Conservation (phyloP, 92 coral and sea anemone species). For the Epizoanthus rinbou region DNA sequence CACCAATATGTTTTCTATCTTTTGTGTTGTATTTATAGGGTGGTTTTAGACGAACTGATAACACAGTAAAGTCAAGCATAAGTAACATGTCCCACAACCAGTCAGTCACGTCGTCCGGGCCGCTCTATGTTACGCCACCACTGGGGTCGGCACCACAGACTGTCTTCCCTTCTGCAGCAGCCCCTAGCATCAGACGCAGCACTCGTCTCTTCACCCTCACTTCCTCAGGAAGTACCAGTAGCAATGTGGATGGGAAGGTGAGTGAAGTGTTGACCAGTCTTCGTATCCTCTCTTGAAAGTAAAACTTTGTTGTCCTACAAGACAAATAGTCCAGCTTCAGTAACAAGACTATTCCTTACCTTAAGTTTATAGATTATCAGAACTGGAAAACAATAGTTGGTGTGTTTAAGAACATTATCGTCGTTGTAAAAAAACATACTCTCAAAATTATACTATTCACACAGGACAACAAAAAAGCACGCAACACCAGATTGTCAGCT, state of each 20-base stretch:
- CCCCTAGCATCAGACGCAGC: conserved; percentile 88
- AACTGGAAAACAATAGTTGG: too few species aligned
- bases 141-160: conserved; percentile 71
- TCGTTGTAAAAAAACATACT: not conserved
- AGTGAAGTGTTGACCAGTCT: not conserved
- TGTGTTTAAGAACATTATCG: not conserved
- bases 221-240: conserved; percentile 57
- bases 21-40: not conserved
- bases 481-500: conserved; percentile 52
- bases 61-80: conserved; percentile 49
- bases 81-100: conserved; percentile 47
- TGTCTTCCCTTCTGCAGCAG: conserved; percentile 60
- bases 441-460: not conserved
- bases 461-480: conserved; percentile 63
- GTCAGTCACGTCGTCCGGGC: conserved; percentile 51
- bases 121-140: conserved; percentile 68
- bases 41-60: conserved; percentile 24
- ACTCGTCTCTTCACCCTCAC: conserved; percentile 82
- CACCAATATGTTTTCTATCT: too few species aligned
- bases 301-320: not conserved
- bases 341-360: too few species aligned
- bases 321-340: not conserved
- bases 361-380: too few species aligned
- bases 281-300: not conserved
- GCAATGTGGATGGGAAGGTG: conserved; percentile 45